phyloP scores from a whole-genome alignment of 1,140 invertebrate genomes.

The Acromyrmex charruanus region DNA sequence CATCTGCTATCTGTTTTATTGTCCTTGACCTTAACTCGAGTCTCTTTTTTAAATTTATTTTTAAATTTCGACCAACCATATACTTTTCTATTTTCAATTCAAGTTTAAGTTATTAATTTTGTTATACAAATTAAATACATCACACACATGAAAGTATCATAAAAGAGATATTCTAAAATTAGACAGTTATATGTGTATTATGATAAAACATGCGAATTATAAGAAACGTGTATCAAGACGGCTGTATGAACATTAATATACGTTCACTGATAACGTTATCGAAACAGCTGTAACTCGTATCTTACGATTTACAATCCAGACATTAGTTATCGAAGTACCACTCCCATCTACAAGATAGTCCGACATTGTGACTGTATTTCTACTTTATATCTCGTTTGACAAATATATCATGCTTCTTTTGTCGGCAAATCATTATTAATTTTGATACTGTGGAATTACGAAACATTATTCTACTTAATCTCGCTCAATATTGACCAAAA shows the following conservation, averaged over 20 bases:
- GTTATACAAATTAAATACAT: not conserved
- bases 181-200: not conserved
- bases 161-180: not conserved
- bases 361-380: conserved; percentile 4
- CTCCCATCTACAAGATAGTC: not conserved
- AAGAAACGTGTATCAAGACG: not conserved
- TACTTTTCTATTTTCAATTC: not conserved
- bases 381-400: not conserved
- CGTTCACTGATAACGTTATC: conserved; percentile 42
- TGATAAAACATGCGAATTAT: not conserved
- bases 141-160: not conserved
- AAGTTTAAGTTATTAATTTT: not conserved
- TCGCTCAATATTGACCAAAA: not conserved
- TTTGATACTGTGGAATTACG: not conserved
- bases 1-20: not conserved
- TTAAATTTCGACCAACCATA: not conserved
- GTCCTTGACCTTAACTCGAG: not conserved
- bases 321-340: conserved; percentile 23
- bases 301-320: conserved; percentile 34
- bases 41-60: not conserved
- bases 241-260: conserved; percentile 32
- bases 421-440: not conserved
- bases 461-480: not conserved
- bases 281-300: conserved; percentile 29
- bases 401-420: not conserved